phyloP scores from a whole-genome alignment of 2,888 invertebrate genomes.

The Lypha dubia region DNA sequence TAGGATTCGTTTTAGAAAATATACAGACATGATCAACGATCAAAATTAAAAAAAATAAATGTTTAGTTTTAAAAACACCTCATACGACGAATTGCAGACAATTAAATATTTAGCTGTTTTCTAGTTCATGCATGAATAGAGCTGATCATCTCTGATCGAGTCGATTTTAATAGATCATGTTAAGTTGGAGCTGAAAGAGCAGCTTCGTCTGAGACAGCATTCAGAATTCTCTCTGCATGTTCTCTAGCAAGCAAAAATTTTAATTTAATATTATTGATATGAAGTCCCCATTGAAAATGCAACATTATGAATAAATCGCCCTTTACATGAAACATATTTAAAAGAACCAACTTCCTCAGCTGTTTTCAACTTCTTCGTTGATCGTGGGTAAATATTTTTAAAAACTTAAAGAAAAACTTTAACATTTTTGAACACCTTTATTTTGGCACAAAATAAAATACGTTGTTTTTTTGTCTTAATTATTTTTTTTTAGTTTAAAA shows the following conservation, averaged over 20 bases:
- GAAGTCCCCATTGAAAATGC: too few species aligned
- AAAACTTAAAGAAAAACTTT: conserved; percentile 13
- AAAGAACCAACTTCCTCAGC: conserved; percentile 3
- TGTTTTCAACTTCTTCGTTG: background rate
- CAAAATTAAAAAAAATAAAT: too few species aligned
- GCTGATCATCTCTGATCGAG: too few species aligned
- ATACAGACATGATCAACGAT: background rate
- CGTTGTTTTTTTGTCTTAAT: conserved; percentile 13
- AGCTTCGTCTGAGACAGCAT: too few species aligned
- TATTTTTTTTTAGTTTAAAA: background rate
- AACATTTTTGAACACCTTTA: conserved; percentile 1
- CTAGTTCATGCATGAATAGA: too few species aligned
- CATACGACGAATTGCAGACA: too few species aligned
- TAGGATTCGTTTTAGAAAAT: background rate
- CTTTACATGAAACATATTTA: background rate
- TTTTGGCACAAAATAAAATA: conserved; percentile 17
- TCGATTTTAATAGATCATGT: too few species aligned
- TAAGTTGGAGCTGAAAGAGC: too few species aligned
- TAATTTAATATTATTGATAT: background rate
- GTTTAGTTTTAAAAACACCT: too few species aligned
- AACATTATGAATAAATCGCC: background rate
- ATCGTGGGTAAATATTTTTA: conserved; percentile 23
- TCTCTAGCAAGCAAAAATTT: too few species aligned
- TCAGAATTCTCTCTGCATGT: too few species aligned
- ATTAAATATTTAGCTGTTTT: too few species aligned